A percentile compares a stretch with the other conserved stretches of the same genome.
These are phyloP conservation scores for Ophion ellenae DNA, from an alignment of 2,888 invertebrate species.

Conservation along the genomic window DNA sequence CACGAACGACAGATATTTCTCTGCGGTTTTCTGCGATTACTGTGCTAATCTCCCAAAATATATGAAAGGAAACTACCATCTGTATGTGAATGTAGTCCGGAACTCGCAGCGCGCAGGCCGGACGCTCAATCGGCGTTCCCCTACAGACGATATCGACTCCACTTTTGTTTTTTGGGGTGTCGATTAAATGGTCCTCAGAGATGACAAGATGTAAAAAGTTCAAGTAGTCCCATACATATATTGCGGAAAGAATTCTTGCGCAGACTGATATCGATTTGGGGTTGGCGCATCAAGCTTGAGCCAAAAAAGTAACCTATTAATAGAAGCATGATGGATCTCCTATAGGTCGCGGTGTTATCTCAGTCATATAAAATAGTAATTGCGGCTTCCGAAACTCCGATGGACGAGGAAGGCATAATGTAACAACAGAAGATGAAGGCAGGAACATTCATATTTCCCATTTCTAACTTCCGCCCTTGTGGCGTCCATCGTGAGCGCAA, in stretches of 20 bases:
- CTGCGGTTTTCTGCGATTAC: no score
- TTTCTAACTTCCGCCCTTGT: constrained; percentile 9
- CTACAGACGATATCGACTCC: no score
- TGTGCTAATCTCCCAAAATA: no score
- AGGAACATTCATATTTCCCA: not conserved
- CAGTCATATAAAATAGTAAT: constrained; percentile 41
- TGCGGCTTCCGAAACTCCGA: constrained; percentile 28
- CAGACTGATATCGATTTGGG: not conserved
- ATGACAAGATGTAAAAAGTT: not conserved
- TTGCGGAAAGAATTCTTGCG: not conserved
- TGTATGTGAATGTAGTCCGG: no score
- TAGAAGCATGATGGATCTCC: constrained; percentile 4
- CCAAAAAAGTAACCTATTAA: not conserved
- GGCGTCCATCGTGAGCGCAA: not conserved
- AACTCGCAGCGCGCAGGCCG: no score
- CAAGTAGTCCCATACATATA: not conserved
- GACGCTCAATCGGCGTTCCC: no score
- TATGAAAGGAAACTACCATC: no score
- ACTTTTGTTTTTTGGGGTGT: no score
- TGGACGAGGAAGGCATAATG: no score
- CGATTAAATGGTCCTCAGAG: not conserved
- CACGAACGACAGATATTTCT: no score
- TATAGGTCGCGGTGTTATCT: not conserved
- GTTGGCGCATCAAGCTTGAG: not conserved
- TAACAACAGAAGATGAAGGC: no score